These are phyloP conservation scores for Caenorhabditis sp. DNA, from an alignment of 2,888 invertebrate genomes.

Conservation along the genomic window DNA sequence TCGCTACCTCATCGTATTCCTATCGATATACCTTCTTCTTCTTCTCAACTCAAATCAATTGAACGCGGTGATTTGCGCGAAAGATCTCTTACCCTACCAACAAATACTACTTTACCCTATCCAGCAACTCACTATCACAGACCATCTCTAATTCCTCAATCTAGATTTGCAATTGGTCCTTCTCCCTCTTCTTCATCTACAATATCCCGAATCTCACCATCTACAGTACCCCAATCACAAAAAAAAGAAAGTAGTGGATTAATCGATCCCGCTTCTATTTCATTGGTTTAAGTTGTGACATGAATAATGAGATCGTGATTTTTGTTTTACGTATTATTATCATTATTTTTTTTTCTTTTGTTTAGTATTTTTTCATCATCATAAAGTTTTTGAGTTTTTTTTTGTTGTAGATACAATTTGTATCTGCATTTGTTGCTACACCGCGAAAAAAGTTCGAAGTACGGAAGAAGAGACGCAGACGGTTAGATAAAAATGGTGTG, in stretches of 20 bases:
- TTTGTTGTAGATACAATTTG: not conserved
- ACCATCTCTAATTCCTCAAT: not conserved
- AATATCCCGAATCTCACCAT: not conserved
- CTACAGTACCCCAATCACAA: not conserved
- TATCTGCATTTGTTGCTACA: constrained; percentile 14
- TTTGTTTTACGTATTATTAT: not conserved
- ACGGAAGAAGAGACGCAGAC: not conserved
- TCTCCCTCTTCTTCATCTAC: not conserved
- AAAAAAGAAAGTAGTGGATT: constrained; percentile 7
- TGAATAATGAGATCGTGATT: constrained; percentile 2
- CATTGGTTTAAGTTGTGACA: too few relatives aligned
- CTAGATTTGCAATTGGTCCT: not conserved
- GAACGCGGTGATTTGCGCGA: constrained; percentile 32
- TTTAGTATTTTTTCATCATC: not conserved
- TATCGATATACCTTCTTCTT: not conserved
- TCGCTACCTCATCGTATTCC: not conserved
- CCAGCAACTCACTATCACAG: not conserved
- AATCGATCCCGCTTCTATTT: constrained; percentile 41
- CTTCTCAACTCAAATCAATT: constrained; percentile 1
- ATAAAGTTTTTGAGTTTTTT: not conserved
- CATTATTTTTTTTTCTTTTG: not conserved
- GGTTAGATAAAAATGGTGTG: constrained; percentile 1
- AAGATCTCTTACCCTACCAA: constrained; percentile 4
- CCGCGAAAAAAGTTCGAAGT: constrained; percentile 13
- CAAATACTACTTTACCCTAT: not conserved